These are phyloP conservation scores for Plestiodon gilberti DNA, from an alignment of 2,113 vertebrate species.

Conservation along the genomic window DNA sequence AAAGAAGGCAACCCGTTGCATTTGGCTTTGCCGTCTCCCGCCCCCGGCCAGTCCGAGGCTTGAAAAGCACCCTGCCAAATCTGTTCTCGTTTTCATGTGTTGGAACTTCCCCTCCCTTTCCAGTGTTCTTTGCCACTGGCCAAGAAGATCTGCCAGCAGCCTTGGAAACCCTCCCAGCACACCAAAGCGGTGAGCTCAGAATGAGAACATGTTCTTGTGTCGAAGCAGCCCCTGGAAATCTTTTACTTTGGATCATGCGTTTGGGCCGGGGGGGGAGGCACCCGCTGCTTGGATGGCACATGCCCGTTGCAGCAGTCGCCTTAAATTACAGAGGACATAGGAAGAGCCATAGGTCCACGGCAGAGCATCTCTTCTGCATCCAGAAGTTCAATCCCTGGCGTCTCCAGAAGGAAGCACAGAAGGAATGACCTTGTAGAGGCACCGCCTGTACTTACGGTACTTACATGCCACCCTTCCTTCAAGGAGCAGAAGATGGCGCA, in stretches of 20 bases:
- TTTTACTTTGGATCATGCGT: background rate
- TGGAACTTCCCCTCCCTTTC: slow-evolving; percentile 38
- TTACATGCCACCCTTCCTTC: too few species aligned
- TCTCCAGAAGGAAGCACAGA: too few species aligned
- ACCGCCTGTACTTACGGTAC: too few species aligned
- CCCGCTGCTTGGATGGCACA: too few species aligned
- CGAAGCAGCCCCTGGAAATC: background rate
- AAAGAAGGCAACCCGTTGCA: slow-evolving; percentile 24
- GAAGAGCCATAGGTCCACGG: too few species aligned
- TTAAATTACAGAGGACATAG: too few species aligned
- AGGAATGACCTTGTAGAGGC: too few species aligned
- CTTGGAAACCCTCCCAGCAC: slow-evolving; percentile 57
- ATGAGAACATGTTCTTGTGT: background rate
- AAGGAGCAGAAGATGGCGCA: too few species aligned
- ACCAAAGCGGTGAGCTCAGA: slow-evolving; percentile 40
- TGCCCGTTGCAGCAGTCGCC: too few species aligned
- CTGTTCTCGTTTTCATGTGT: slow-evolving; percentile 63
- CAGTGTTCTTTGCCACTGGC: background rate
- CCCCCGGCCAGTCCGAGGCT: slow-evolving; percentile 58
- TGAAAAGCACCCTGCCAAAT: slow-evolving; percentile 64
- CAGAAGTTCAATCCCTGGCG: too few species aligned
- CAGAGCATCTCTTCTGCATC: too few species aligned
- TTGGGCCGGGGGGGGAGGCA: background rate
- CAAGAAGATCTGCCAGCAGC: slow-evolving; percentile 72
- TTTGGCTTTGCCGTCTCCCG: slow-evolving; percentile 24